These are phyloP conservation scores for Thalassaphorura encarpata DNA, from an alignment of 1,140 invertebrate genomes.

Conservation along the genomic window DNA sequence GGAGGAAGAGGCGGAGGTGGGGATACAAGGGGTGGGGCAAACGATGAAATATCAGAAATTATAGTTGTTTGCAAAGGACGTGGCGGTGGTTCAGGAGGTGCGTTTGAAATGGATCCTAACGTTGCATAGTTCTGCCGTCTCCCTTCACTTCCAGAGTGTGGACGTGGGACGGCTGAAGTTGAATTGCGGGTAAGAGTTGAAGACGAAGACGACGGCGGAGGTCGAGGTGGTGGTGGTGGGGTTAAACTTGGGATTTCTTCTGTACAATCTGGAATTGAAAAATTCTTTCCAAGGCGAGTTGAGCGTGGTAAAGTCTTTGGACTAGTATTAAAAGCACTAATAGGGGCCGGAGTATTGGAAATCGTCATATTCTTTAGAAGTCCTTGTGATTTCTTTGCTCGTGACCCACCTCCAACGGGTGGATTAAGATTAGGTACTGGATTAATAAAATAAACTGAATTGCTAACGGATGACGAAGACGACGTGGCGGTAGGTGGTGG, in stretches of 20 bases:
- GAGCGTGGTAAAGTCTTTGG: constrained; percentile 25
- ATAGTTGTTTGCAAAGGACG: constrained; percentile 49
- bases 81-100: constrained; percentile 59
- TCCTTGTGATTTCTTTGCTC: constrained; percentile 30
- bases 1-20: constrained; percentile 69
- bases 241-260: constrained; percentile 27
- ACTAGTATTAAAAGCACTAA: constrained; percentile 14
- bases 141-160: constrained; percentile 22
- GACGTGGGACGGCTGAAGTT: constrained; percentile 26
- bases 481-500: constrained; percentile 13
- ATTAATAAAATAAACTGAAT: constrained; percentile 24
- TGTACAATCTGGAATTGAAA: too few species aligned
- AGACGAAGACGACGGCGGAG: constrained; percentile 12
- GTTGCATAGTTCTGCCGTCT: not conserved
- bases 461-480: constrained; percentile 22
- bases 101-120: constrained; percentile 37
- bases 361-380: constrained; percentile 32
- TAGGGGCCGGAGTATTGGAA: constrained; percentile 6
- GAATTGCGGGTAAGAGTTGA: not conserved
- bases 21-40: constrained; percentile 10
- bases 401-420: constrained; percentile 2
- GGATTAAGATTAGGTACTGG: not conserved
- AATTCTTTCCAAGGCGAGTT: constrained; percentile 15
- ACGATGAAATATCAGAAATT: not conserved
- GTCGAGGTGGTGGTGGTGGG: constrained; percentile 34